Conservation (phyloP, 2,797 vertebrate genomes). For the Urocyon cinereoargenteus region DNA sequence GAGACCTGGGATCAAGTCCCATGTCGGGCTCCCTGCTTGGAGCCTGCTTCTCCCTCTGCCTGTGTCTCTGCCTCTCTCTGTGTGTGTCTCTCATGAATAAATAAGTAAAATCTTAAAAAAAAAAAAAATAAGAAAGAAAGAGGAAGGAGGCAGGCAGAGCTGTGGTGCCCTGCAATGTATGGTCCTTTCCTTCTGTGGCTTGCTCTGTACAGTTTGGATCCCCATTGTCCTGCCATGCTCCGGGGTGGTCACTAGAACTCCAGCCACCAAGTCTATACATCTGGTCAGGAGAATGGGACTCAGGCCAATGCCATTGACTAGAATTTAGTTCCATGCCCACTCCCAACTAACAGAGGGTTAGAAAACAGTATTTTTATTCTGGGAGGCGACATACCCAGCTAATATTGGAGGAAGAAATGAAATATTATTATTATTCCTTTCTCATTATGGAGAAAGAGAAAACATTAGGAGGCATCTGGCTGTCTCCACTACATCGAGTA, state of each 20-base stretch:
- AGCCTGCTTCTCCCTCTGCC: too few species aligned
- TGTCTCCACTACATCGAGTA: neutral
- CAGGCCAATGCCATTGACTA: too few species aligned
- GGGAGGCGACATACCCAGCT: neutral
- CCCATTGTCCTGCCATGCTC: fast-evolving
- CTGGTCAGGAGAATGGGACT: neutral
- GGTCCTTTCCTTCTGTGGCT: neutral
- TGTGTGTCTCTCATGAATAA: too few species aligned
- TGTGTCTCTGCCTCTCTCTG: too few species aligned
- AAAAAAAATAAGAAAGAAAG: too few species aligned
- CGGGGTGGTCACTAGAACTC: neutral
- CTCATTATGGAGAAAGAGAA: neutral
- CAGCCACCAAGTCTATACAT: neutral
- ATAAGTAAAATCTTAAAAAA: too few species aligned
- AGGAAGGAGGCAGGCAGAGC: neutral
- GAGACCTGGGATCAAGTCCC: too few species aligned
- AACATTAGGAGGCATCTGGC: neutral
- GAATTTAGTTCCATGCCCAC: neutral
- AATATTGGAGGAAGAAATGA: neutral
- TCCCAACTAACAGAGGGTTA: neutral
- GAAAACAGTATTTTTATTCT: neutral
- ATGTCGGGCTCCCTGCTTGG: too few species aligned
- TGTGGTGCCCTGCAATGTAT: fast-evolving
- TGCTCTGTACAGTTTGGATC: neutral
- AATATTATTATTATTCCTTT: neutral